These are phyloP conservation scores for Megaptera novaeangliae DNA, from an alignment of 2,113 vertebrate species.

Conservation along the genomic window DNA sequence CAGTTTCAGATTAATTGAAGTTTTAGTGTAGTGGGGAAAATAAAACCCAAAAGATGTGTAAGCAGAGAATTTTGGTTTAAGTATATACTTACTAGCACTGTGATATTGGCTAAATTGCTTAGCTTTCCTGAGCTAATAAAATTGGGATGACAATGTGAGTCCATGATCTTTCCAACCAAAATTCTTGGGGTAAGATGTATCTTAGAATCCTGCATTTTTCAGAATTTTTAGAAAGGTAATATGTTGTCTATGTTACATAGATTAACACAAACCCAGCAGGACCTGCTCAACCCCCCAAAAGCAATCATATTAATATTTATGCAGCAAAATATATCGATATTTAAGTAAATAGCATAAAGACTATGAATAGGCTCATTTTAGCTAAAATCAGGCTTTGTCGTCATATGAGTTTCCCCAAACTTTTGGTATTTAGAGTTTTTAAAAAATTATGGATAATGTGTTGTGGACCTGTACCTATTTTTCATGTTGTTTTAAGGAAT, in stretches of 20 bases:
- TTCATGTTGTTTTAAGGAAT: neutral
- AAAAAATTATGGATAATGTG: neutral
- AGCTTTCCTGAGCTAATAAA: neutral
- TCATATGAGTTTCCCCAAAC: neutral
- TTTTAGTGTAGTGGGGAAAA: neutral
- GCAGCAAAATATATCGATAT: neutral
- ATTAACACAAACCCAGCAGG: neutral
- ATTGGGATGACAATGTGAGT: neutral
- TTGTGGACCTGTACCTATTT: neutral
- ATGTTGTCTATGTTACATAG: neutral
- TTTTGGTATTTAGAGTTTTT: neutral
- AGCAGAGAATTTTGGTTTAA: neutral
- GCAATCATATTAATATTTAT: conserved; percentile 1
- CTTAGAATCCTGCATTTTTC: conserved; percentile 9
- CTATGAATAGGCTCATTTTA: neutral
- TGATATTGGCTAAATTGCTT: conserved; percentile 1
- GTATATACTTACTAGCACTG: neutral
- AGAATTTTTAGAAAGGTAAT: neutral
- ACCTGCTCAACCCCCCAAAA: neutral
- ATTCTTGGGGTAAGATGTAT: neutral
- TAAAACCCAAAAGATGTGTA: neutral
- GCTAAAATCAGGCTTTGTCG: neutral
- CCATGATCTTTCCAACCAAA: neutral
- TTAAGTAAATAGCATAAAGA: neutral
- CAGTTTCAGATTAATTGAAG: neutral